Evolutionary conservation across 1,140 invertebrate species (phyloP), one percentile per base, ranked within the genome.

Genomic region (Aphelenchoides fujianensis): DNA sequence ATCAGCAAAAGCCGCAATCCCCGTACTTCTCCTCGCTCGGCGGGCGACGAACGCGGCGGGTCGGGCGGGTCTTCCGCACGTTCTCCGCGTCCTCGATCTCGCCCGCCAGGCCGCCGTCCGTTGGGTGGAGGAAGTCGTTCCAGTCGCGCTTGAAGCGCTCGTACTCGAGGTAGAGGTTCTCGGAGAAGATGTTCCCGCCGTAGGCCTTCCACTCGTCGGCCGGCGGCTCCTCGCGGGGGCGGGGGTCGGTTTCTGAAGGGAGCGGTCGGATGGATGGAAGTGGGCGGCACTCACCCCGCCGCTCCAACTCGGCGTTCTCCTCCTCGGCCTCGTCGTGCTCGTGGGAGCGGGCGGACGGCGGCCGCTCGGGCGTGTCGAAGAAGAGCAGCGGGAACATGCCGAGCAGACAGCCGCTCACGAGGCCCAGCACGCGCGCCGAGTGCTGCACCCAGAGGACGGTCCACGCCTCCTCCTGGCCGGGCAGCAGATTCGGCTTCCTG

Each of bases 371-470:
- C 9, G 70, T 48, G 16, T 69, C 61, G 61, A 80, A 83, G 37
- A 94, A 90, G 23, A 94, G 86, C n/a, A 96, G 86, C 0, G 94
- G 94, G 41, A 89, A 88, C 94, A 97, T 96, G 16, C 94, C 94
- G 2, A 96, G 84, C 36, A 94, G 83, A 85, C 94, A 97, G 30
- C 94, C 94, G 23, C 95, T 85, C 3, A 91, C 91, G n/a, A 97
- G 91, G 41, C 94, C 94, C n/a, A 94, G 68, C 69, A 85, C 85
- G 71, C 87, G 82, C 7, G 87, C 87, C 84, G 87, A 73, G 71
- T 80, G 76, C 37, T 69, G 36, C 54, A 74, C 59, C 68, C 72
- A 78, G 30, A 74, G 53, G 30, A 78, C 62, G 41, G 31, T 91
- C 91, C 87, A 30, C 91, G 91, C 89, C 91, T 92, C 79, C 5